Conservation (phyloP, 2,797 vertebrate genomes). For the Microchirus variegatus region DNA sequence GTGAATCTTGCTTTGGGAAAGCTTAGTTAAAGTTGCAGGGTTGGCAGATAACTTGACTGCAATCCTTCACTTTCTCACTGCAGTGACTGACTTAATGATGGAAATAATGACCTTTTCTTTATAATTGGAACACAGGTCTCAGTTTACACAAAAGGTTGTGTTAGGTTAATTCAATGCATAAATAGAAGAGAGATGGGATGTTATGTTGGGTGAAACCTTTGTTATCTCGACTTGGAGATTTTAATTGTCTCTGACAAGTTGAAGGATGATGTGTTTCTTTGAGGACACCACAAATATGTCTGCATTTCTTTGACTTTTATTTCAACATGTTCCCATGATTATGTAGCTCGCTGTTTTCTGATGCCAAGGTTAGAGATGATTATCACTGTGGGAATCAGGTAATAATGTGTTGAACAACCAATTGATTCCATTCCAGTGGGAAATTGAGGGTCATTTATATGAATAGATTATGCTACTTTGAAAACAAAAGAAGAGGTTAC, state of each 20-base stretch:
- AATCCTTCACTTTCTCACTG: slow-evolving; percentile 10
- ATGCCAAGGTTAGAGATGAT: slow-evolving; percentile 35
- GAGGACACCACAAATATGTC: not conserved
- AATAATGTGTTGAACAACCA: slow-evolving; percentile 29
- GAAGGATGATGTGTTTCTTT: not conserved
- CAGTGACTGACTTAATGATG: slow-evolving; percentile 15
- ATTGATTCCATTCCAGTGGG: slow-evolving; percentile 19
- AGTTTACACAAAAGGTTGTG: slow-evolving; percentile 12
- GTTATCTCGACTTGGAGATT: not conserved
- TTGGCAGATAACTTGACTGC: slow-evolving; percentile 25
- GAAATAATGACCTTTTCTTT: slow-evolving; percentile 18
- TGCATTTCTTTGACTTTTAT: slow-evolving; percentile 5
- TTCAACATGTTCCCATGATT: slow-evolving; percentile 14
- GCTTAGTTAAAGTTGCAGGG: slow-evolving; percentile 20
- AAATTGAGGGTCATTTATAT: slow-evolving; percentile 32
- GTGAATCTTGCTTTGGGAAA: slow-evolving; percentile 29
- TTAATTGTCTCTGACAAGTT: not conserved
- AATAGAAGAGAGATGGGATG: not conserved
- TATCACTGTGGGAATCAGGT: slow-evolving; percentile 15
- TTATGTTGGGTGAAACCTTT: not conserved
- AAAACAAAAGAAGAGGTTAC: slow-evolving; percentile 37
- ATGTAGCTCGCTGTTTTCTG: slow-evolving; percentile 15
- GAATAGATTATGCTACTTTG: slow-evolving; percentile 26
- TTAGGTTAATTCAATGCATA: not conserved
- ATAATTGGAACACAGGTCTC: slow-evolving; percentile 7